phyloP scores from a whole-genome alignment of 1,140 invertebrate species.

The Marisa cornuarietis region DNA sequence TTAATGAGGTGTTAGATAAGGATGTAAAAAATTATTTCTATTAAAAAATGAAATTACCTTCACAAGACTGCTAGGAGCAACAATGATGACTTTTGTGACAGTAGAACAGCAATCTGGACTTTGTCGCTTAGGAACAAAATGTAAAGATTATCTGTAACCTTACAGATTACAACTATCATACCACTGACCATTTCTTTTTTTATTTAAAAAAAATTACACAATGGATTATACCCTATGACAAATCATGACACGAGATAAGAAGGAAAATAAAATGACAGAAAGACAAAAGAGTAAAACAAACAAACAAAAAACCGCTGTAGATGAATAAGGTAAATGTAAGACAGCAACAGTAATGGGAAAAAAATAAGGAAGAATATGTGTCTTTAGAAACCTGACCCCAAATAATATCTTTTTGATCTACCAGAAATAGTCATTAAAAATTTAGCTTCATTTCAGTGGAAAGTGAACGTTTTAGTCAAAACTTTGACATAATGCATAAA shows the following conservation, averaged over 20 bases:
- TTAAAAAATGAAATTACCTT: conserved; percentile 70
- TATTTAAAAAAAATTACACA: no score
- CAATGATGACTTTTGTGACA: conserved; percentile 93
- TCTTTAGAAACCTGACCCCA: not conserved
- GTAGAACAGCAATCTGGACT: conserved; percentile 76
- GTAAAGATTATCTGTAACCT: not conserved
- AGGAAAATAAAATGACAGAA: not conserved
- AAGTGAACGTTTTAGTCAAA: no score
- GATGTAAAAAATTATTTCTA: not conserved
- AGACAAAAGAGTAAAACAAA: not conserved
- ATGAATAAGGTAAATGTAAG: not conserved
- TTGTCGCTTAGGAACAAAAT: conserved; percentile 63
- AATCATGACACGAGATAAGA: not conserved
- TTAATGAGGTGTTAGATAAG: no score
- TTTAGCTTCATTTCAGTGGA: no score
- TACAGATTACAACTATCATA: no score
- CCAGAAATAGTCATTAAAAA: no score
- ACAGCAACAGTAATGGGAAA: not conserved
- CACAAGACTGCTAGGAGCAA: conserved; percentile 95
- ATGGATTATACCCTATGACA: no score
- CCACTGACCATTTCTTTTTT: no score
- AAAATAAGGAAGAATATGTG: not conserved
- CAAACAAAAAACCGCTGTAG: not conserved
- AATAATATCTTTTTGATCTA: no score
- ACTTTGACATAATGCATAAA: no score